Percentiles rank a stretch among this genome's conserved stretches.
These are phyloP conservation scores for Hypocryptadius cinnamomeus DNA, from an alignment of 2,113 vertebrate species.

Conservation along the genomic window DNA sequence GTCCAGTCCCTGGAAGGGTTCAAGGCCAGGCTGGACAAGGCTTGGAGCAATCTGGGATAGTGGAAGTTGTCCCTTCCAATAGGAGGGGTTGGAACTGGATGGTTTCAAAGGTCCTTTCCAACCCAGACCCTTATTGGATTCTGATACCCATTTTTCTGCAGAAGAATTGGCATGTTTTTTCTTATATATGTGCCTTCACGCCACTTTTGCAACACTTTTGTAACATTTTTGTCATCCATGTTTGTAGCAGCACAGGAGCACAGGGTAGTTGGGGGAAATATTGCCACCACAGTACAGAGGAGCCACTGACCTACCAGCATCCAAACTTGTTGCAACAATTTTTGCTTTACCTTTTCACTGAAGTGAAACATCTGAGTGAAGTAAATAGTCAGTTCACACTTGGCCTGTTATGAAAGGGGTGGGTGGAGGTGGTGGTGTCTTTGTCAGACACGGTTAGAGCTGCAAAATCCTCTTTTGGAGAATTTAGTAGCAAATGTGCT, in stretches of 20 bases:
- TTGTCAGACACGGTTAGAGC: neutral
- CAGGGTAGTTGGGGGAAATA: neutral
- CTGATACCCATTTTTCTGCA: neutral
- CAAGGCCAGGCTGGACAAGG: neutral
- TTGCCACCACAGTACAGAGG: neutral
- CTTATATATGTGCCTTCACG: neutral
- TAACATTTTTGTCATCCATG: neutral
- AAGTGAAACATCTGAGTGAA: neutral
- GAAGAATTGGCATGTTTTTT: neutral
- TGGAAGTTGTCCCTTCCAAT: neutral
- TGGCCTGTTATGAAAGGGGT: neutral
- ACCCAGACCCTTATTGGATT: neutral
- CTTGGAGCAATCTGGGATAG: neutral
- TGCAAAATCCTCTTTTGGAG: neutral
- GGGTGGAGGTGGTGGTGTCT: neutral
- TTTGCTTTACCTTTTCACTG: neutral
- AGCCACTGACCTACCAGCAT: neutral
- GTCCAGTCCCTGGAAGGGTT: no score
- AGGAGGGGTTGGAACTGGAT: neutral
- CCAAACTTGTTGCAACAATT: neutral
- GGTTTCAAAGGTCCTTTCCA: neutral
- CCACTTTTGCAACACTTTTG: neutral
- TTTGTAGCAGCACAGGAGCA: neutral
- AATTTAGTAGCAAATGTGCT: neutral
- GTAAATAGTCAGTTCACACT: neutral